phyloP scores from a whole-genome alignment of 2,113 vertebrate species.

The Passer montanus region DNA sequence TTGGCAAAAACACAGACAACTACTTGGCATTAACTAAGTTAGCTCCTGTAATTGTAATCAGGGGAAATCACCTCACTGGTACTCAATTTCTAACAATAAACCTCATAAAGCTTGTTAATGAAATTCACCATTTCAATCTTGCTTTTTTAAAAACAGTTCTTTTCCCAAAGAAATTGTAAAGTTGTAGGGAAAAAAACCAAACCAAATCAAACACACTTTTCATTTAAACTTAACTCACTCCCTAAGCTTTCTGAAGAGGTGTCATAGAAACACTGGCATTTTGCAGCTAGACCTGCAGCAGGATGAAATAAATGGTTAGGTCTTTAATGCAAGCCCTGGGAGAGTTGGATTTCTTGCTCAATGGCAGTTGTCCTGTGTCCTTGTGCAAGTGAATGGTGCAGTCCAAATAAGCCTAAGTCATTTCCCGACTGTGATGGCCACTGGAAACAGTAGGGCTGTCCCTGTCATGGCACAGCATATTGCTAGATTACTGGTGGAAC shows the following conservation, averaged over 20 bases:
- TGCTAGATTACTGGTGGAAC: not conserved
- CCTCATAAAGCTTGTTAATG: constrained; percentile 23
- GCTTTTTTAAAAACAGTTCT: not conserved
- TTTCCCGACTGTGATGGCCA: too few species aligned
- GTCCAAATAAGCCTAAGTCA: not conserved
- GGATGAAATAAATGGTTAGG: not conserved
- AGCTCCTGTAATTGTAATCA: constrained; percentile 37
- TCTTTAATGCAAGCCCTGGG: not conserved
- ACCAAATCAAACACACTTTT: not conserved
- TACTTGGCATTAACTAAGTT: constrained; percentile 34
- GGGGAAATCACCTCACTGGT: constrained; percentile 23
- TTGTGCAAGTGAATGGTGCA: not conserved
- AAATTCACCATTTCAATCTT: not conserved
- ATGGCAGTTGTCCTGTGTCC: not conserved
- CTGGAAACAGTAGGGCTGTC: not conserved
- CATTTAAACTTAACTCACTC: not conserved
- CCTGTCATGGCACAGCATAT: not conserved
- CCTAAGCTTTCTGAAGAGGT: not conserved
- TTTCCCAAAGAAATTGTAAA: not conserved
- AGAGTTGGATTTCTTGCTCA: not conserved
- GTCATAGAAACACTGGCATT: not conserved
- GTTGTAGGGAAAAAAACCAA: not conserved
- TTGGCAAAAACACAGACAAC: constrained; percentile 45
- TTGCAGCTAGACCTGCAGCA: not conserved
- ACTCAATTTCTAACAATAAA: constrained; percentile 7